A percentile compares a stretch with the other conserved stretches of the same genome.
Conservation (phyloP, 2,113 vertebrate genomes). For the Phrynosoma blainvillii region DNA sequence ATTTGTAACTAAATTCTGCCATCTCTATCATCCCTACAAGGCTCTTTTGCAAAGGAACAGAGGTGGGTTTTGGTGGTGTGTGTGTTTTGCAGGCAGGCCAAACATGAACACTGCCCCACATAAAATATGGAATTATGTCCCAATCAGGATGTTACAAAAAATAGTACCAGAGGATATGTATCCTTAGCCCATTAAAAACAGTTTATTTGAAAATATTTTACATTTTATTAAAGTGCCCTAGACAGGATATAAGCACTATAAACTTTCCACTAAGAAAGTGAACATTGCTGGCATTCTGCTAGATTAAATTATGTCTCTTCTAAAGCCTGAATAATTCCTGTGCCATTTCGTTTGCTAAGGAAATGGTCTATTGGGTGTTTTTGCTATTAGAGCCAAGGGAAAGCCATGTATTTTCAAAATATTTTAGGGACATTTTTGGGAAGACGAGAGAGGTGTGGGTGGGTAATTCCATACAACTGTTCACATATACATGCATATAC, state of each 20-base stretch:
- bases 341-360: conserved; percentile 61
- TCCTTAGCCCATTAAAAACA: conserved; percentile 69
- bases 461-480: background rate
- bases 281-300: conserved; percentile 72
- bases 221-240: conserved; percentile 76
- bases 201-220: conserved; percentile 79
- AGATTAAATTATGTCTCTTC: conserved; percentile 69
- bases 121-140: conserved; percentile 56
- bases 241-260: conserved; percentile 78
- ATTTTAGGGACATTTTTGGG: conserved; percentile 34
- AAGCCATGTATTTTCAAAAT: conserved; percentile 48
- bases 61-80: too few species aligned
- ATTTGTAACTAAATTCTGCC: background rate
- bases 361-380: conserved; percentile 47
- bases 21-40: background rate
- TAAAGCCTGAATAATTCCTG: conserved; percentile 61
- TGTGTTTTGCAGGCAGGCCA: conserved; percentile 4
- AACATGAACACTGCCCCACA: conserved; percentile 41
- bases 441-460: background rate
- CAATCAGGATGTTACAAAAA: conserved; percentile 64
- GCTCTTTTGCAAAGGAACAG: conserved; percentile 22
- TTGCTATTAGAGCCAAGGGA: conserved; percentile 58
- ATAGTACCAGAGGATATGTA: conserved; percentile 60
- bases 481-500: background rate
- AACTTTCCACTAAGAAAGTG: conserved; percentile 71